A percentile compares a stretch with the other conserved stretches of the same genome.
Conservation (phyloP, 2,797 vertebrate genomes). For the Antrozous pallidus region DNA sequence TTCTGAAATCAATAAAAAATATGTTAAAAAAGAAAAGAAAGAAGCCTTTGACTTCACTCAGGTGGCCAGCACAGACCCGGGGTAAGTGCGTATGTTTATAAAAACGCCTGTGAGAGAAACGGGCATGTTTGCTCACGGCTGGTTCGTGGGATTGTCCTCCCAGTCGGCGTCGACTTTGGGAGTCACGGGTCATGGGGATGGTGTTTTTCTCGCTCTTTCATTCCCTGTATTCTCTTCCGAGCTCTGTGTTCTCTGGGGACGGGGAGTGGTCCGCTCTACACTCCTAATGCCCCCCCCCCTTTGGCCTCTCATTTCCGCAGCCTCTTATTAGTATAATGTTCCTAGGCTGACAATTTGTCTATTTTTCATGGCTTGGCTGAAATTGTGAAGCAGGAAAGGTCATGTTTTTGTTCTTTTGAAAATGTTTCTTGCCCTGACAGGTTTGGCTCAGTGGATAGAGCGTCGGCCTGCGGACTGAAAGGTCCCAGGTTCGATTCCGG, state of each 20-base stretch:
- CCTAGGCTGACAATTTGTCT: constrained; percentile 10
- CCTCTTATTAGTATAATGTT: not conserved
- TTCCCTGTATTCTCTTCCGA: not conserved
- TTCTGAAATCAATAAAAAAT: too few species aligned
- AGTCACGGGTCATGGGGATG: not conserved
- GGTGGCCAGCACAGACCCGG: too few species aligned
- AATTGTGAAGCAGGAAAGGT: constrained; percentile 20
- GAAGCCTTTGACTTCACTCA: not conserved
- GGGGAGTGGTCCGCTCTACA: not conserved
- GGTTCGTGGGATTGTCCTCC: not conserved
- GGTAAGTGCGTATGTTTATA: not conserved
- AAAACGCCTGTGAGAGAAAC: not conserved
- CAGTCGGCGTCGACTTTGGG: too few species aligned
- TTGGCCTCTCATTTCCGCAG: constrained; percentile 38
- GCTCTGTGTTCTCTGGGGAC: not conserved
- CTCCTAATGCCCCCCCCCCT: not conserved
- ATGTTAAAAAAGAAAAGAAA: too few species aligned
- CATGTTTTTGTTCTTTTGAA: constrained; percentile 51
- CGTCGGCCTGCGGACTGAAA: too few species aligned
- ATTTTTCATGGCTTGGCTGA: constrained; percentile 54
- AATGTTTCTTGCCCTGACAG: constrained; percentile 40
- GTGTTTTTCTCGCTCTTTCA: not conserved
- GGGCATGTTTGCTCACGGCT: not conserved
- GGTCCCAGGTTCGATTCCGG: too few species aligned
- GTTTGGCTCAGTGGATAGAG: too few species aligned